Evolutionary conservation across 2,888 invertebrate genomes (phyloP).

Genomic region (Gymnocheta viridis): DNA sequence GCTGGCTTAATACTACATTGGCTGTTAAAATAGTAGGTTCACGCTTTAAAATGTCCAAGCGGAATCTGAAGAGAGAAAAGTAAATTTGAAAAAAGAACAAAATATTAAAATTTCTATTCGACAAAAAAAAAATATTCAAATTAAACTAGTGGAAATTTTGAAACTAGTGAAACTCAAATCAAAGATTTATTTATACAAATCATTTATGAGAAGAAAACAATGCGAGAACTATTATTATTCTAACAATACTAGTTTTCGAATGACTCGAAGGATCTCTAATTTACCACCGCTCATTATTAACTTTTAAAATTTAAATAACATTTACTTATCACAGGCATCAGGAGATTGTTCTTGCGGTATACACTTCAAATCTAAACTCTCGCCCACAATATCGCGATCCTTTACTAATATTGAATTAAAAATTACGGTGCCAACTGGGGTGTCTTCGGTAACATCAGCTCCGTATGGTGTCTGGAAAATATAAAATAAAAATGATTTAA

Average conservation of each 20-base stretch:
- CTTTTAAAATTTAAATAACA: not conserved
- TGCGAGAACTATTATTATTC: no score
- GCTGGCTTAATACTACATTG: conserved; percentile 86
- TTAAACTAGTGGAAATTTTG: no score
- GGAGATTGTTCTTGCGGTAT: conserved; percentile 82
- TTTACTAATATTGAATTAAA: conserved; percentile 88
- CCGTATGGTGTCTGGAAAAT: conserved; percentile 89
- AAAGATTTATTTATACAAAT: no score
- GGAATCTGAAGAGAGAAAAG: conserved; percentile 75
- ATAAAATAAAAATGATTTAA: not conserved
- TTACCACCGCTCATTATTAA: no score
- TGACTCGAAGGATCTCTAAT: no score
- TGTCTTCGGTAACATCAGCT: conserved; percentile 90
- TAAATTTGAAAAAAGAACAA: not conserved
- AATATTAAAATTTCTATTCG: not conserved
- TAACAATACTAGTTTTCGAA: no score
- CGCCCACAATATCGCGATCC: conserved; percentile 91
- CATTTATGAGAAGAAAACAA: no score
- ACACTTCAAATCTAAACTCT: conserved; percentile 89
- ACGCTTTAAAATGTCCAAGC: conserved; percentile 76
- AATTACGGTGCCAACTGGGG: conserved; percentile 87
- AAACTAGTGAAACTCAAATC: no score
- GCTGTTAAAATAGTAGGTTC: conserved; percentile 88
- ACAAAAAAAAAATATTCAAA: no score
- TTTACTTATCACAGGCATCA: conserved; percentile 81